A percentile compares a stretch with the other conserved stretches of the same genome.
phyloP scores from a whole-genome alignment of 2,797 vertebrate genomes.

The Diglossa cyanea region DNA sequence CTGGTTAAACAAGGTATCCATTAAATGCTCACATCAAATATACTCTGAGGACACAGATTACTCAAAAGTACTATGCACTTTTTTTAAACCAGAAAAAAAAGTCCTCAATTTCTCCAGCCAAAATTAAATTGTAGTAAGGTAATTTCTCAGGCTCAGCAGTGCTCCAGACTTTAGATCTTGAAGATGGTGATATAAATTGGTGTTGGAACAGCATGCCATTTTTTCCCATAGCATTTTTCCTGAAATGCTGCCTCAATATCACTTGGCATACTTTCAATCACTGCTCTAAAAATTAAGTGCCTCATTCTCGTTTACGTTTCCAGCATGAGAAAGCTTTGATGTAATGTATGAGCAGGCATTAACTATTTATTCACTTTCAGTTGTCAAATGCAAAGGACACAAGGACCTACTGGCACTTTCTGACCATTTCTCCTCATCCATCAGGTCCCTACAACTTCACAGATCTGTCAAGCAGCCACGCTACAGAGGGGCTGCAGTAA shows the following conservation, averaged over 20 bases:
- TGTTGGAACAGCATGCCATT: slow-evolving; percentile 31
- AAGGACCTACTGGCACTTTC: not conserved
- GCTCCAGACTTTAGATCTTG: slow-evolving; percentile 1
- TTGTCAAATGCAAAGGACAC: not conserved
- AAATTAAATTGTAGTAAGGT: slow-evolving; percentile 44
- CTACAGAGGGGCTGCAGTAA: slow-evolving; percentile 5
- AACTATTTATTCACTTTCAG: slow-evolving; percentile 34
- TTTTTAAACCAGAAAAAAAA: not conserved
- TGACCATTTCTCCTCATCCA: not conserved
- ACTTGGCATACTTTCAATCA: slow-evolving; percentile 47
- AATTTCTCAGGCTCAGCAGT: slow-evolving; percentile 23
- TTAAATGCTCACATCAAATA: not conserved
- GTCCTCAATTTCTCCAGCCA: slow-evolving; percentile 7
- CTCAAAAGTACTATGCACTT: not conserved
- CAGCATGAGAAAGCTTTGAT: not conserved
- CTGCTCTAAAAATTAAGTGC: slow-evolving; percentile 62
- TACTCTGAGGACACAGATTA: not conserved
- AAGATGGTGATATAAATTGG: not conserved
- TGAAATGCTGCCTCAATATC: slow-evolving; percentile 49
- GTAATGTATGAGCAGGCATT: slow-evolving; percentile 8
- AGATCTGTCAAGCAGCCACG: not conserved
- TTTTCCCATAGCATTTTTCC: slow-evolving; percentile 30
- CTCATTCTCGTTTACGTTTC: slow-evolving; percentile 38
- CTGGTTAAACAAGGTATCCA: not conserved
- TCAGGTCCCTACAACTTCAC: not conserved